Percentiles rank a stretch among this genome's conserved stretches.
phyloP scores from a whole-genome alignment of 2,888 invertebrate genomes.

The Hypena proboscidalis region DNA sequence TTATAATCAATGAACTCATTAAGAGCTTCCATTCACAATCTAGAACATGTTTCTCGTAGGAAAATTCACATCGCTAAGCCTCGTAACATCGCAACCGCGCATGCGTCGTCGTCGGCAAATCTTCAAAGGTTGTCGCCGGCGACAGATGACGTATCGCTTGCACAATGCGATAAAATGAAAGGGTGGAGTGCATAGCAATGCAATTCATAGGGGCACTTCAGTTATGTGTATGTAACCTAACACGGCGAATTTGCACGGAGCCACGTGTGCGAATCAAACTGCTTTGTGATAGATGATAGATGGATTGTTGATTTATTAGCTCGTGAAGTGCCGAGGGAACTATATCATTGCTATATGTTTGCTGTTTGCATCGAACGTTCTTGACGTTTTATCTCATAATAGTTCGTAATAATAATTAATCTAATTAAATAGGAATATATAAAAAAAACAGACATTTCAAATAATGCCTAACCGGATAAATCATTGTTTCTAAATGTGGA shows the following conservation, averaged over 20 bases:
- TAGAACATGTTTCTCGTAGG: conserved; percentile 13
- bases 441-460: too few species aligned
- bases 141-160: conserved; percentile 81
- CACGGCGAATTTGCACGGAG: conserved; percentile 63
- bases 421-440: too few species aligned
- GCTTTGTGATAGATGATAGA: conserved; percentile 50
- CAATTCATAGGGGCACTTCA: conserved; percentile 81
- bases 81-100: conserved; percentile 32
- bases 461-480: too few species aligned
- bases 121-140: conserved; percentile 67
- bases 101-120: conserved; percentile 63
- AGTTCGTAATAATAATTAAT: too few species aligned
- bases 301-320: conserved; percentile 36
- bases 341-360: conserved; percentile 5
- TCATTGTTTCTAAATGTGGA: too few species aligned
- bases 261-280: conserved; percentile 67
- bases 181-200: conserved; percentile 80
- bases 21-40: conserved; percentile 2
- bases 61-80: conserved; percentile 38
- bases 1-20: background rate
- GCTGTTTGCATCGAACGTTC: too few species aligned
- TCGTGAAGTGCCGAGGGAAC: conserved; percentile 21
- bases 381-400: too few species aligned
- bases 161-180: conserved; percentile 75
- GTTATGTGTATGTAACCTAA: conserved; percentile 70